These are phyloP conservation scores for Herminia tarsipennalis DNA, from an alignment of 2,888 invertebrate genomes.

Conservation along the genomic window DNA sequence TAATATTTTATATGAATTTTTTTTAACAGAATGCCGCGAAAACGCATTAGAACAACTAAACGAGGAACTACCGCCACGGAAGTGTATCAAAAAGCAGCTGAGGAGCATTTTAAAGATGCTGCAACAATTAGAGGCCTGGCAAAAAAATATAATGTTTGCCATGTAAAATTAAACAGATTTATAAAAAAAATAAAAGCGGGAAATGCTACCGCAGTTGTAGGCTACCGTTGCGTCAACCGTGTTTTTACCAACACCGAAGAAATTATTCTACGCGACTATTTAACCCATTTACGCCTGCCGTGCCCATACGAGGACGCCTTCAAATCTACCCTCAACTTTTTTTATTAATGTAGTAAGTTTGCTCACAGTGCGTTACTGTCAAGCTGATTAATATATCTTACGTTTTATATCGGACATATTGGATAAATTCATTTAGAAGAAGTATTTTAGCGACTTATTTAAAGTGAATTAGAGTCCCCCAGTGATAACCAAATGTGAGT, in stretches of 20 bases:
- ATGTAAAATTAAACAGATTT: constrained; percentile 24
- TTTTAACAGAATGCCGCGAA: background rate
- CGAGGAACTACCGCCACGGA: background rate
- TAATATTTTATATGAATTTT: background rate
- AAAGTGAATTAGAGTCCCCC: no score
- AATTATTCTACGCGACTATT: background rate
- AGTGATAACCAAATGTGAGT: no score
- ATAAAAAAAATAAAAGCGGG: constrained; percentile 27
- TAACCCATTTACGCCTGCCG: no score
- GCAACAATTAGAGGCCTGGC: constrained; percentile 19
- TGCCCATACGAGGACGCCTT: no score
- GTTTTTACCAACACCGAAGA: background rate
- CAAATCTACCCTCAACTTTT: no score
- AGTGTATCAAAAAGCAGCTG: constrained; percentile 22
- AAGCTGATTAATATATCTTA: no score
- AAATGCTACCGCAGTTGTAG: constrained; percentile 23
- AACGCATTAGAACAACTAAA: background rate
- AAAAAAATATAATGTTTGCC: constrained; percentile 30
- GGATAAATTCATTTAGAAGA: no score
- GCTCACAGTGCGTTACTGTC: no score
- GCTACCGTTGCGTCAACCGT: constrained; percentile 24
- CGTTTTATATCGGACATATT: no score
- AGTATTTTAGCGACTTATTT: no score
- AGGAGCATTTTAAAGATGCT: constrained; percentile 14
- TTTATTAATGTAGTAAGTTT: no score